Base-by-base conservation (phyloP, 1,140 invertebrate species). In the Rhyacophila brunnea region DNA sequence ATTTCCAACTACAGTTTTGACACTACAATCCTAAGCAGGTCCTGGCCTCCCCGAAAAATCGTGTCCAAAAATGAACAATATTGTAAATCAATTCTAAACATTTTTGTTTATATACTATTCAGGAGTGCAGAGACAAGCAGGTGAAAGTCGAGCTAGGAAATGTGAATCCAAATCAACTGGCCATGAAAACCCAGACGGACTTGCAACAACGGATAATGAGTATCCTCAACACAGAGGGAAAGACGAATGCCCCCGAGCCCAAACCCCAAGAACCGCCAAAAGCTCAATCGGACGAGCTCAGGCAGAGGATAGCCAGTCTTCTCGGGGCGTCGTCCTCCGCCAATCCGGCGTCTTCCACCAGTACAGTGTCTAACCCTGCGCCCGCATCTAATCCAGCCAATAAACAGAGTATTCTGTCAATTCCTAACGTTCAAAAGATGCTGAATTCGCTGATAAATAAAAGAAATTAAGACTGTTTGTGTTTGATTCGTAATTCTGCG, bases 131-230 rank as follows among this genome's bases (percentile, higher is more conserved):
- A 34, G 86, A 91, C 61, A 80, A 86, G 34, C 89, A 91, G 74
- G 74, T 85, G 0, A 86, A 87, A 67, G 69, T 84, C 17, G 89
- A 91, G 74, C 69, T 89, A 17, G 86, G 86, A 1, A 83, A 84
- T 65, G 73, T 73, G 3, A 77, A 80, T 47, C 75, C 76, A 62
- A 60, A 75, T 6, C 79, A 83, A 10, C 68, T 80, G 0, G 71
- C 80, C n/a, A 66, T 74, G 1, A 82, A 63, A 78, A 71, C 87
- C 49, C 84, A 90, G 68, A 83, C 83, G 0, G 91, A 94, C 70
- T 71, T 94, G 4, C 91, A 94, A 66, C 90, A 87, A 64, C 84
- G 91, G 62, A 95, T 95, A 54, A 75, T 94, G 23, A 93, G 84
- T 71, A 92, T 95, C 47, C 70, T 93, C 56, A 92, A 91, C 66